Evolutionary conservation across 2,113 vertebrate species (phyloP), one percentile per base, ranked within the genome.

Genomic region (Ptilonorhynchus violaceus): DNA sequence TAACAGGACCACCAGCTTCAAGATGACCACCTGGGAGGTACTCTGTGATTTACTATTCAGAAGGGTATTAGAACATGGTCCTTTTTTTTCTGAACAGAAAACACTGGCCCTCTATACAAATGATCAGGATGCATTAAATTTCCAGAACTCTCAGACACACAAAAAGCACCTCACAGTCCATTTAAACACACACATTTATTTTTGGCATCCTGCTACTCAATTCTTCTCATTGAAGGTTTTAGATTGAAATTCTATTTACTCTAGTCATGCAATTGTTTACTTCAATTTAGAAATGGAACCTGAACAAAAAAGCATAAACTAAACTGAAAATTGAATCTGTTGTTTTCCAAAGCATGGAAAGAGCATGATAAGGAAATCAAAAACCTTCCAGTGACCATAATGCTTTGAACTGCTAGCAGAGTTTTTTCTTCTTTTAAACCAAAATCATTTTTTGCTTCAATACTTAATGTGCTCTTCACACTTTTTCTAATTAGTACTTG

Each of bases 401-500:
- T 77, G 60, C 72, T 95, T 91, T 88, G 75, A 96, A 95, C 72
- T 41, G 53, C 72, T 62, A 66, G 28, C 35, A 91, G 41, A 75
- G 5, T 18, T 76, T 77, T 78, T 89, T 58, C 52, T 44, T 93
- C 63, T 73, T 89, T 60, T 78, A 73, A 93, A 81, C 23, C 42
- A 77, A 86, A 88, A 70, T 44, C 22, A 15, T 74, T 50, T 77
- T 94, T 89, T 24, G 22, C 92, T 82, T 88, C 85, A 85, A 88
- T 87, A 95, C 67, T 93, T 83, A 59, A 80, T 59, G 64, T 35
- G 68, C 79, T 95, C 88, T 86, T 92, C 88, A 89, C 58, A 49
- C 68, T 95, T 92, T 79, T 70, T 74, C 88, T 94, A 93, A 94
- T 96, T 95, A 96, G 64, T 77, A 76, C 90, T 96, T 94, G 96